phyloP scores from a whole-genome alignment of 2,888 invertebrate genomes.

The Lypha dubia region DNA sequence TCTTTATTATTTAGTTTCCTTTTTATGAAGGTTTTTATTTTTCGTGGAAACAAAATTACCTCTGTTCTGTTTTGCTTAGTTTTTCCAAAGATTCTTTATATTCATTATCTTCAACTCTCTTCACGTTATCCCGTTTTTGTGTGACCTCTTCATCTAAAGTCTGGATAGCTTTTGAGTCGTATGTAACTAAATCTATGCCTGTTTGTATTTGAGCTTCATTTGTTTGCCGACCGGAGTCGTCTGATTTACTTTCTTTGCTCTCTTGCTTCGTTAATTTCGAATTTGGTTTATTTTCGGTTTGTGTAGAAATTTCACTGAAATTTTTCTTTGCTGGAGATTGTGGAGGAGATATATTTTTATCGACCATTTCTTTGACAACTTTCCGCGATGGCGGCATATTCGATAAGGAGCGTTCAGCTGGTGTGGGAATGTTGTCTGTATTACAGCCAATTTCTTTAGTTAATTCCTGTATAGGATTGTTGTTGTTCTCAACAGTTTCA shows the following conservation, averaged over 20 bases:
- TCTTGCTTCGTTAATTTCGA: background rate
- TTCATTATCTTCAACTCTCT: constrained; percentile 73
- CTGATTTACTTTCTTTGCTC: background rate
- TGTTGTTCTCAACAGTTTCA: background rate
- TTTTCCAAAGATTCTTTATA: constrained; percentile 49
- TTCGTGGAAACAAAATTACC: constrained; percentile 43
- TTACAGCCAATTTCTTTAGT: constrained; percentile 69
- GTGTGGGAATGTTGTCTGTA: constrained; percentile 76
- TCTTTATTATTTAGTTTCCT: no score
- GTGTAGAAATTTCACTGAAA: constrained; percentile 56
- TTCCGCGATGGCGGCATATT: constrained; percentile 40
- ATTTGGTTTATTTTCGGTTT: constrained; percentile 49
- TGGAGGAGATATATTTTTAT: constrained; percentile 79
- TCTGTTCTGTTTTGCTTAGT: constrained; percentile 43
- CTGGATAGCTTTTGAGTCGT: constrained; percentile 64
- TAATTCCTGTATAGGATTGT: background rate
- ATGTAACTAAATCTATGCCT: constrained; percentile 3
- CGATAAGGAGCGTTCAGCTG: constrained; percentile 75
- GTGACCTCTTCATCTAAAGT: constrained; percentile 55
- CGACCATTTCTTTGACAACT: constrained; percentile 75
- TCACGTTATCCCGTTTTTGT: constrained; percentile 55
- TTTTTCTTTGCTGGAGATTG: constrained; percentile 75
- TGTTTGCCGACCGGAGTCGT: constrained; percentile 3
- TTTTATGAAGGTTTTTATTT: background rate
- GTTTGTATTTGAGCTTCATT: constrained; percentile 71